phyloP scores from a whole-genome alignment of 2,113 vertebrate genomes.

The Cyprinus carpio region DNA sequence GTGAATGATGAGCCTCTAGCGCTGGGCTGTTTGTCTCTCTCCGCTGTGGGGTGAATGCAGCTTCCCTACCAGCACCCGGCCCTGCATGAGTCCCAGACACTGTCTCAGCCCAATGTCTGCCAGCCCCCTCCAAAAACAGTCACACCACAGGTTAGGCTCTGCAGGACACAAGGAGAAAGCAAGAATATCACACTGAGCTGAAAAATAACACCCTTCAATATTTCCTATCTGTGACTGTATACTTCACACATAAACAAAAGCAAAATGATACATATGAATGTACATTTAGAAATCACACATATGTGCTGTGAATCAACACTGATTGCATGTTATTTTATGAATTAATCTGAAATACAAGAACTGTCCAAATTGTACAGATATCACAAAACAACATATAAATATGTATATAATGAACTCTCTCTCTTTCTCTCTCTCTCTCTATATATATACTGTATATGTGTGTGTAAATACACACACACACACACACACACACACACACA shows the following conservation, averaged over 20 bases:
- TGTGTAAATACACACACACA: too few relatives aligned
- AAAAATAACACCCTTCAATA: slow-evolving; percentile 21
- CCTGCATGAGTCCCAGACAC: slow-evolving; percentile 13
- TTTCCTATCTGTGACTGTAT: background rate
- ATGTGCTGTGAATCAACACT: background rate
- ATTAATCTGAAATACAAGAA: background rate
- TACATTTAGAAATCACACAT: background rate
- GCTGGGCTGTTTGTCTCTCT: slow-evolving; percentile 34
- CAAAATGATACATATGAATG: background rate
- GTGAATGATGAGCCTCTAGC: slow-evolving; percentile 26
- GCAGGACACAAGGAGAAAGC: background rate
- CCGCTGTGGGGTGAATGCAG: slow-evolving; percentile 17
- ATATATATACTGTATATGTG: too few relatives aligned
- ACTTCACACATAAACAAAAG: slow-evolving; percentile 2
- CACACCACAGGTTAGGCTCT: slow-evolving; percentile 41
- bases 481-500: too few relatives aligned
- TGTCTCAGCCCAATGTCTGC: slow-evolving; percentile 13
- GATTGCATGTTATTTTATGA: background rate
- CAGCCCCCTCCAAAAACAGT: slow-evolving; percentile 38
- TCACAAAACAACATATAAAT: background rate
- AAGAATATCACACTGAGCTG: slow-evolving; percentile 35
- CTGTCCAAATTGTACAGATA: background rate
- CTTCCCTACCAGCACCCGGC: background rate
- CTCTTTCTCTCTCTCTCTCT: too few relatives aligned
- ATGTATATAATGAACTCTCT: background rate